Conservation (phyloP, 2,888 invertebrate species). For the Dasysyrphus albostriatus region DNA sequence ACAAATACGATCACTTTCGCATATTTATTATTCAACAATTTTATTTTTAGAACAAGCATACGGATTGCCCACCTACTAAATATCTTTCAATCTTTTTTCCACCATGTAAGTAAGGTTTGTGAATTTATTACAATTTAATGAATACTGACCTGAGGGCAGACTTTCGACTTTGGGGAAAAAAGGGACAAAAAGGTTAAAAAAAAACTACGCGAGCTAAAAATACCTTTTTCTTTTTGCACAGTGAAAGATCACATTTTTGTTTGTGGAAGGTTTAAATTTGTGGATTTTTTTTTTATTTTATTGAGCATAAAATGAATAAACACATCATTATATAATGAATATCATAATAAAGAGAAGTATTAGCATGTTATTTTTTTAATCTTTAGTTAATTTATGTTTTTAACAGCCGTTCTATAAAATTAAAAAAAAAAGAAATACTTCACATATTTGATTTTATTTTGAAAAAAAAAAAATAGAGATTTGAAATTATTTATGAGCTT, state of each 20-base stretch:
- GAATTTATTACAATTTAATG: slow-evolving; percentile 32
- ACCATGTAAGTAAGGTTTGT: neutral
- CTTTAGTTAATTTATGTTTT: neutral
- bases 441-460: neutral
- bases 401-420: neutral
- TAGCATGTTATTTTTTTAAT: neutral
- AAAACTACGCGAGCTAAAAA: neutral
- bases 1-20: slow-evolving; percentile 56
- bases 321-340: neutral
- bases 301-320: slow-evolving; percentile 10
- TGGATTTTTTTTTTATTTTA: neutral
- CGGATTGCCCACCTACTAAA: neutral
- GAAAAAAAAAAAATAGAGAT: too few species aligned
- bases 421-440: neutral
- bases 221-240: neutral
- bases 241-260: neutral
- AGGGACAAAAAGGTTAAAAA: slow-evolving; percentile 7
- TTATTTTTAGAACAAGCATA: slow-evolving; percentile 59
- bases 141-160: slow-evolving; percentile 10
- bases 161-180: slow-evolving; percentile 7
- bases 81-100: slow-evolving; percentile 13
- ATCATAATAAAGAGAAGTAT: neutral
- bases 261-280: neutral
- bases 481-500: neutral
- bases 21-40: slow-evolving; percentile 67